Conservation (phyloP, 2,113 vertebrate genomes). For the Phrynosoma blainvillii region DNA sequence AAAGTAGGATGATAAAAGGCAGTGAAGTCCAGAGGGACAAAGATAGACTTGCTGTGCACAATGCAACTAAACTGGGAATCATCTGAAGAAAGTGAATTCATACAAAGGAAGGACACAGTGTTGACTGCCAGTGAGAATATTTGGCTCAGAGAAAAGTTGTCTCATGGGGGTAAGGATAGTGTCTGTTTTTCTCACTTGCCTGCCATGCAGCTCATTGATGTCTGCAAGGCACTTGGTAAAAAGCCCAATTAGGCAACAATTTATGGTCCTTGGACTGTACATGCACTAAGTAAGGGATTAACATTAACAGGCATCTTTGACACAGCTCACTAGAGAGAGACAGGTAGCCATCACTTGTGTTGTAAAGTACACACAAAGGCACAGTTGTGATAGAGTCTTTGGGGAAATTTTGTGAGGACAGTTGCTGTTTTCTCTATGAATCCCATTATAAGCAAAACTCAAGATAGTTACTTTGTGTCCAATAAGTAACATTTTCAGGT, state of each 20-base stretch:
- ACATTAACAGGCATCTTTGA: neutral
- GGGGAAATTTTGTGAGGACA: neutral
- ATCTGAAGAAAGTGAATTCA: fast-evolving
- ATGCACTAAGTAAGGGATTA: neutral
- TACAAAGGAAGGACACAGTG: neutral
- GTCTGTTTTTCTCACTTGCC: neutral
- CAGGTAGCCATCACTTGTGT: fast-evolving
- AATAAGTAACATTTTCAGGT: no score
- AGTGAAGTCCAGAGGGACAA: neutral
- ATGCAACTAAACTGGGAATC: fast-evolving
- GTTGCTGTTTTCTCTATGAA: neutral
- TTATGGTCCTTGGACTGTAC: fast-evolving
- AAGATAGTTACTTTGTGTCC: no score
- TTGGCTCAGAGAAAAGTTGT: neutral
- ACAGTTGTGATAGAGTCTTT: neutral
- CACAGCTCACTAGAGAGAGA: neutral
- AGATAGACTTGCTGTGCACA: fast-evolving
- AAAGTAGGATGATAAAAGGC: fast-evolving
- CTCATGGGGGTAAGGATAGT: fast-evolving
- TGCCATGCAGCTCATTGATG: neutral
- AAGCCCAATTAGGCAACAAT: neutral
- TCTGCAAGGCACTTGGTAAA: neutral
- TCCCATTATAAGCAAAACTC: neutral
- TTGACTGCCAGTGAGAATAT: neutral
- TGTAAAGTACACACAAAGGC: neutral